A percentile compares a stretch with the other conserved stretches of the same genome.
These are phyloP conservation scores for Marmota monax DNA, from an alignment of 2,113 vertebrate genomes.

Conservation along the genomic window DNA sequence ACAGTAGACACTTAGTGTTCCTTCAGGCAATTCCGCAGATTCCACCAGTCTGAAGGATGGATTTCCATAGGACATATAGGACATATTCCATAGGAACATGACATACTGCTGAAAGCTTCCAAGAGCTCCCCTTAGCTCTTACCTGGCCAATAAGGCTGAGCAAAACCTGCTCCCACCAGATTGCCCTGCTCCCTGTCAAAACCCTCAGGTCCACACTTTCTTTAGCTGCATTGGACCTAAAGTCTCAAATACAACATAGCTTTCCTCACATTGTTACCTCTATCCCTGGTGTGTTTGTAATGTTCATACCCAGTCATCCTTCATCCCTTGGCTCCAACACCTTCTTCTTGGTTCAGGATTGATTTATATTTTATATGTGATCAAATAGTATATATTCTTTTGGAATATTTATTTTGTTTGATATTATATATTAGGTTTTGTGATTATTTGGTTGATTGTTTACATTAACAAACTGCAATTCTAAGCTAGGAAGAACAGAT, in stretches of 20 bases:
- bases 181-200: not conserved
- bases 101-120: not conserved
- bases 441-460: not conserved
- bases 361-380: not conserved
- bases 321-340: not conserved
- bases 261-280: not conserved
- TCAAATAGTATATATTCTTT: not conserved
- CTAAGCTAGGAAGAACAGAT: not conserved
- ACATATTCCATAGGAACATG: no score
- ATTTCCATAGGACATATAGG: not conserved
- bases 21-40: not conserved
- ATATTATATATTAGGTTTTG: not conserved
- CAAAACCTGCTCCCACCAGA: not conserved
- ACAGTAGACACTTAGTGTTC: no score
- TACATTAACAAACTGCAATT: not conserved
- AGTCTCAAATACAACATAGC: not conserved
- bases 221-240: not conserved
- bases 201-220: not conserved
- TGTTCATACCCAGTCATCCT: not conserved
- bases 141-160: not conserved
- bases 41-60: not conserved
- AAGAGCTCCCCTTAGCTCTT: not conserved
- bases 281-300: no score
- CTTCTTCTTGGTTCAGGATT: not conserved
- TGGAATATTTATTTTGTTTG: not conserved